These are phyloP conservation scores for Pogonognathellus flavescens DNA, from an alignment of 1,140 invertebrate genomes.

Conservation along the genomic window DNA sequence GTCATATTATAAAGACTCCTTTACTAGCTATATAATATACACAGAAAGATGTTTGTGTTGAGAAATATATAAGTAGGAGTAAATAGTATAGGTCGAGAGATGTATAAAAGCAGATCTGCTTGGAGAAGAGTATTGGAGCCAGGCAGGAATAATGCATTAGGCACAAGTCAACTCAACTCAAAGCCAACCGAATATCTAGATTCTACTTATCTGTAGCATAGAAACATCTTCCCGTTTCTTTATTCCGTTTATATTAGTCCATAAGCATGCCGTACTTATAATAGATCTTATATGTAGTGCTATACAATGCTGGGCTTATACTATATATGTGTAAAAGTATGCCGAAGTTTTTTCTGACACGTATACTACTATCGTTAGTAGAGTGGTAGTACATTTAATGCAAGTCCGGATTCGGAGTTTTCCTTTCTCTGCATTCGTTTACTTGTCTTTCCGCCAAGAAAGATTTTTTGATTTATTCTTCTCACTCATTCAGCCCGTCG, in stretches of 20 bases:
- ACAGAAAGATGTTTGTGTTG: not conserved
- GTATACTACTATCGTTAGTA: not conserved
- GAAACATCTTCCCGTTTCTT: constrained; percentile 7
- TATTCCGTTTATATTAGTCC: constrained; percentile 4
- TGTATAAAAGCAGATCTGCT: not conserved
- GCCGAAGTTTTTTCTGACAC: not conserved
- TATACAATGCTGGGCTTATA: not conserved
- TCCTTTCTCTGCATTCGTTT: constrained; percentile 53
- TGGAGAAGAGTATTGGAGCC: constrained; percentile 10
- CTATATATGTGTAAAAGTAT: not conserved
- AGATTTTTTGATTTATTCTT: constrained; percentile 64
- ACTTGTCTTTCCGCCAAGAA: constrained; percentile 36
- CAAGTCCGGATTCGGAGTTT: constrained; percentile 52
- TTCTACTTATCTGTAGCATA: constrained; percentile 23
- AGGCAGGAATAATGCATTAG: constrained; percentile 32
- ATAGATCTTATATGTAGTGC: not conserved
- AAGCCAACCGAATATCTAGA: constrained; percentile 33
- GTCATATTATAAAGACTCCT: not conserved
- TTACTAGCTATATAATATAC: not conserved
- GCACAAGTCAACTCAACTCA: constrained; percentile 12
- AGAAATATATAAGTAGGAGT: too few species aligned
- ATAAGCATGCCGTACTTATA: not conserved
- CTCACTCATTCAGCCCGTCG: constrained; percentile 54
- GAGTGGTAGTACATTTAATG: not conserved
- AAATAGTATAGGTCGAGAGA: not conserved